Evolutionary conservation across 2,113 vertebrate genomes (phyloP).

Genomic region (Shinisaurus crocodilurus): DNA sequence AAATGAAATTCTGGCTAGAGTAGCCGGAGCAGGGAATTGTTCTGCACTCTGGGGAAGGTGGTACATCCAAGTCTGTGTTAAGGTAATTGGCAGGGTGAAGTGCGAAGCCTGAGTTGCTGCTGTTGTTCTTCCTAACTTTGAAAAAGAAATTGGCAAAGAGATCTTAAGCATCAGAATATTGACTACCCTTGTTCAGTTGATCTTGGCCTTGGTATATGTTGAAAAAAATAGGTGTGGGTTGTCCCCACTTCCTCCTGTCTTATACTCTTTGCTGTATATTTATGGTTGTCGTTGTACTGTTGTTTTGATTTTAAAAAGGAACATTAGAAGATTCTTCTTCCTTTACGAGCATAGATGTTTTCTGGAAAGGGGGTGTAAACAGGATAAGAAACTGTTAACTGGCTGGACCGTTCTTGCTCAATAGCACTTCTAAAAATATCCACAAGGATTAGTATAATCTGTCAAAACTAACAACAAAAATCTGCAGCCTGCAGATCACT

Average conservation of each 20-base stretch:
- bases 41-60: constrained; percentile 57
- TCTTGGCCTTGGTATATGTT: not conserved
- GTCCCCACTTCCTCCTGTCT: not conserved
- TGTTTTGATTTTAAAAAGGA: constrained; percentile 43
- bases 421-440: constrained; percentile 34
- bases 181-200: constrained; percentile 15
- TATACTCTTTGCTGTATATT: constrained; percentile 31
- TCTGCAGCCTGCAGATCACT: not conserved
- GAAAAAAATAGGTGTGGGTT: constrained; percentile 52
- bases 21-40: constrained; percentile 59
- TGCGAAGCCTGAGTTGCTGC: constrained; percentile 61
- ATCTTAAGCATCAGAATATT: constrained; percentile 49
- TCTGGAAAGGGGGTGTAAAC: constrained; percentile 31
- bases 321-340: constrained; percentile 55
- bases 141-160: constrained; percentile 49
- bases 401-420: constrained; percentile 20
- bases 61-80: constrained; percentile 66
- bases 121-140: constrained; percentile 60
- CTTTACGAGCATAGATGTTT: constrained; percentile 53
- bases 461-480: not conserved
- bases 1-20: constrained; percentile 63
- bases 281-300: constrained; percentile 57
- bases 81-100: constrained; percentile 66
- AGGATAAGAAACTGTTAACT: constrained; percentile 16
- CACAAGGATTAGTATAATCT: not conserved